Percentiles rank a stretch among this genome's conserved stretches.
These are phyloP conservation scores for Neosilurus mollespiculum DNA, from an alignment of 2,797 vertebrate species.

Conservation along the genomic window DNA sequence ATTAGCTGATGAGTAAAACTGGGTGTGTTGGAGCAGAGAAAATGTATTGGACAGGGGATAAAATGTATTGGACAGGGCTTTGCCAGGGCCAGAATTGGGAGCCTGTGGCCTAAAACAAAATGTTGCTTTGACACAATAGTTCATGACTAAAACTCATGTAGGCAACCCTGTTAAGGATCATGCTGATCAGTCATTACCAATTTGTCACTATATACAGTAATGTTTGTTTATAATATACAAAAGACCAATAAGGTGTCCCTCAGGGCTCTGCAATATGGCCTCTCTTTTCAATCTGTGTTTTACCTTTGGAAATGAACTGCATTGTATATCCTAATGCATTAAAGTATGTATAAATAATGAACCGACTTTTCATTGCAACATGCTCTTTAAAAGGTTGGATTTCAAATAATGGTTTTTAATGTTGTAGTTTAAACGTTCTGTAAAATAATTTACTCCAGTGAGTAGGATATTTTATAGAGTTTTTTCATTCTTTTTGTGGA, in stretches of 20 bases:
- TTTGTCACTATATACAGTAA: background rate
- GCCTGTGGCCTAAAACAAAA: background rate
- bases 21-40: too few species aligned
- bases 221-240: background rate
- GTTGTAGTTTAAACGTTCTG: background rate
- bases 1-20: background rate
- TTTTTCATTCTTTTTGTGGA: background rate
- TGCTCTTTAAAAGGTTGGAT: background rate
- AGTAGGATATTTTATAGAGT: background rate
- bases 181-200: background rate
- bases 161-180: background rate
- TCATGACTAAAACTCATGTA: background rate
- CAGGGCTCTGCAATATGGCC: slow-evolving; percentile 1
- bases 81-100: background rate
- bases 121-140: slow-evolving; percentile 29
- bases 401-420: background rate
- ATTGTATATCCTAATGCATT: background rate
- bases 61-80: background rate
- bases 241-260: background rate
- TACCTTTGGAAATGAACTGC: background rate
- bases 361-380: background rate
- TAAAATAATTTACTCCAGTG: background rate
- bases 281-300: background rate
- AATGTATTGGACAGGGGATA: slow-evolving; percentile 56
- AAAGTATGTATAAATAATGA: background rate